Percentiles rank a stretch among this genome's conserved stretches.
Evolutionary conservation across 1,140 invertebrate species (phyloP).

Genomic region (Ceratosolen solmsi): DNA sequence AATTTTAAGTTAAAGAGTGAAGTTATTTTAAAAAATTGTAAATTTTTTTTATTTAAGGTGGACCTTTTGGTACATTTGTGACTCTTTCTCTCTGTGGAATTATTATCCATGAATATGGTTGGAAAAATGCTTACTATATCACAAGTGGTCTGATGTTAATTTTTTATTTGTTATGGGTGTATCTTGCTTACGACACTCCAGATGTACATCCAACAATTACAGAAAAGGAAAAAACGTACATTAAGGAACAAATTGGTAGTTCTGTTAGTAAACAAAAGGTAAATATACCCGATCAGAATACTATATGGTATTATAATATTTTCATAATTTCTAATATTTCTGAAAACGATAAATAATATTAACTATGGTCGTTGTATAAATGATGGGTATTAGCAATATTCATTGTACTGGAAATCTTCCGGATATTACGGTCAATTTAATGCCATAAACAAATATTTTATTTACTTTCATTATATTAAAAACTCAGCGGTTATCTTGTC

Average conservation of each 20-base stretch:
- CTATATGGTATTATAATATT: too few relatives aligned
- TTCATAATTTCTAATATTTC: too few relatives aligned
- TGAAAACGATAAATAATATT: too few relatives aligned
- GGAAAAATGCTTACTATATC: slow-evolving; percentile 83
- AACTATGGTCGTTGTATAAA: too few relatives aligned
- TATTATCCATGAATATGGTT: slow-evolving; percentile 78
- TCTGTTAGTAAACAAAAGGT: slow-evolving; percentile 74
- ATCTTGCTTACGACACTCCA: slow-evolving; percentile 81
- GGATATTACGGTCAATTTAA: too few relatives aligned
- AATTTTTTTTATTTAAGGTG: slow-evolving; percentile 74
- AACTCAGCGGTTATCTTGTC: too few relatives aligned
- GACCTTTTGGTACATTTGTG: slow-evolving; percentile 84
- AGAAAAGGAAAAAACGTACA: slow-evolving; percentile 83
- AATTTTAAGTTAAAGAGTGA: too few relatives aligned
- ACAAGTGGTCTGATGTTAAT: slow-evolving; percentile 78
- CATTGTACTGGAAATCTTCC: too few relatives aligned
- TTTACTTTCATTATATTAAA: slow-evolving; percentile 1
- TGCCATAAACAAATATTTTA: too few relatives aligned
- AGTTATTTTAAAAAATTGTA: too few relatives aligned
- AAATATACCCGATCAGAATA: too few relatives aligned
- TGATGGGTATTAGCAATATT: too few relatives aligned
- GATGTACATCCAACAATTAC: slow-evolving; percentile 83
- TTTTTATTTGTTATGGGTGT: slow-evolving; percentile 79
- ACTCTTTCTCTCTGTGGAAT: slow-evolving; percentile 81
- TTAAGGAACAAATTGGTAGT: slow-evolving; percentile 77